phyloP scores from a whole-genome alignment of 35 echinoderm and acorn worm genomes.

The Chiridota heheva region DNA sequence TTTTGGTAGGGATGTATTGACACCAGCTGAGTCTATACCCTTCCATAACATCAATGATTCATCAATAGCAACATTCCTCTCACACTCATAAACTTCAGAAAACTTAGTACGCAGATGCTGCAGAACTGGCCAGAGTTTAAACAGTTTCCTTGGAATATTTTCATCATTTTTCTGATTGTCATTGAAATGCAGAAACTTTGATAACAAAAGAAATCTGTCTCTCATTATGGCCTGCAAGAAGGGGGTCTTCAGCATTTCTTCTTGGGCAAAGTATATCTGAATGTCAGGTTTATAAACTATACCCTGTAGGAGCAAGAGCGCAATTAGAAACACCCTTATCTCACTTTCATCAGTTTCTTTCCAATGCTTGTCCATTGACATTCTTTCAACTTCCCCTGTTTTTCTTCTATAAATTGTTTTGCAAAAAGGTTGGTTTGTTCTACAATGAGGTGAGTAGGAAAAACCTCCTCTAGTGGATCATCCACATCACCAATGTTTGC shows the following conservation, averaged over 20 bases:
- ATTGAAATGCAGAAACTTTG: conserved; percentile 23
- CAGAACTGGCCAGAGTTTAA: conserved; percentile 7
- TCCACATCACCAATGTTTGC: neutral
- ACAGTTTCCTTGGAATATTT: neutral
- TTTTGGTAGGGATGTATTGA: conserved; percentile 9
- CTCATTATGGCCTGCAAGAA: neutral
- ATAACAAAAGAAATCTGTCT: neutral
- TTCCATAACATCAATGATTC: conserved; percentile 39
- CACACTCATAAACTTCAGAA: neutral
- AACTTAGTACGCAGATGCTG: neutral
- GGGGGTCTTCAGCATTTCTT: neutral
- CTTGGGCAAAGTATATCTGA: conserved; percentile 6
- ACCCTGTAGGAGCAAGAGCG: neutral
- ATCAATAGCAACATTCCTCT: conserved; percentile 29
- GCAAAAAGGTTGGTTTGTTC: conserved; percentile 21
- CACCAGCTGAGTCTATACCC: conserved; percentile 6
- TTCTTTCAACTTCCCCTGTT: neutral
- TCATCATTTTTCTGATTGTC: conserved; percentile 1
- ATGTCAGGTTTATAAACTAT: conserved; percentile 17
- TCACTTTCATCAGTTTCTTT: conserved; percentile 23
- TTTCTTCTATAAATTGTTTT: neutral
- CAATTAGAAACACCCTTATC: conserved; percentile 26
- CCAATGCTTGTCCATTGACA: neutral
- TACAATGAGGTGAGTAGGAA: neutral
- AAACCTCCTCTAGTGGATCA: neutral